Conservation (phyloP, 2,888 invertebrate species). For the Andrena hattorfiana region DNA sequence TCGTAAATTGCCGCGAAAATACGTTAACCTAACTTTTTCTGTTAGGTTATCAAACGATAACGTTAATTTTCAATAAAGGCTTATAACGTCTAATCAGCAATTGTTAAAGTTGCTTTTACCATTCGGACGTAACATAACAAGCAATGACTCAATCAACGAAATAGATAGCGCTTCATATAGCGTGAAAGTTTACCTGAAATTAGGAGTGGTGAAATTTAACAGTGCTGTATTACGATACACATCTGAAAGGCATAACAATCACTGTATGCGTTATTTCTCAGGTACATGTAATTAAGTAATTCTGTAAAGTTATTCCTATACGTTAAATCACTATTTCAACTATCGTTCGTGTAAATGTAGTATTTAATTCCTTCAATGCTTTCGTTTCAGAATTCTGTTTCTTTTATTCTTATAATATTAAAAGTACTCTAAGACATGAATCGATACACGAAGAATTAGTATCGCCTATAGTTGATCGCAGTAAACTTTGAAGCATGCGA, state of each 20-base stretch:
- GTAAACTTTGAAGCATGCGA: slow-evolving; percentile 87
- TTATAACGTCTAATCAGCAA: not conserved
- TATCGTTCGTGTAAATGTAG: not conserved
- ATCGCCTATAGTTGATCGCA: not conserved
- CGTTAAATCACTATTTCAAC: not conserved
- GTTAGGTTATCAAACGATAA: slow-evolving; percentile 26
- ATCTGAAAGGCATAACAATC: not conserved
- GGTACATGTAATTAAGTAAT: slow-evolving; percentile 3
- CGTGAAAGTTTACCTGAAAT: not conserved
- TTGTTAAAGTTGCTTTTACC: not conserved
- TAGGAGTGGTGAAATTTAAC: not conserved
- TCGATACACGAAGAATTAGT: not conserved
- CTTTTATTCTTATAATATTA: not conserved
- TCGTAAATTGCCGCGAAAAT: slow-evolving; percentile 40
- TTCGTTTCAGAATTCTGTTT: slow-evolving; percentile 50
- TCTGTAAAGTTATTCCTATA: not conserved
- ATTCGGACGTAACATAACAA: not conserved
- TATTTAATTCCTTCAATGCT: slow-evolving; percentile 6
- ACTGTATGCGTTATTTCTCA: not conserved
- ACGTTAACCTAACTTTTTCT: slow-evolving; percentile 39
- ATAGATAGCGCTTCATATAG: not conserved
- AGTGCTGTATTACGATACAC: not conserved
- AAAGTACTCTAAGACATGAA: not conserved
- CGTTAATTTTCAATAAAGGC: not conserved
- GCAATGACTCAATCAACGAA: not conserved